Percentiles rank a stretch among this genome's conserved stretches.
These are phyloP conservation scores for Chrysocyon brachyurus DNA, from an alignment of 2,797 vertebrate species.

Conservation along the genomic window DNA sequence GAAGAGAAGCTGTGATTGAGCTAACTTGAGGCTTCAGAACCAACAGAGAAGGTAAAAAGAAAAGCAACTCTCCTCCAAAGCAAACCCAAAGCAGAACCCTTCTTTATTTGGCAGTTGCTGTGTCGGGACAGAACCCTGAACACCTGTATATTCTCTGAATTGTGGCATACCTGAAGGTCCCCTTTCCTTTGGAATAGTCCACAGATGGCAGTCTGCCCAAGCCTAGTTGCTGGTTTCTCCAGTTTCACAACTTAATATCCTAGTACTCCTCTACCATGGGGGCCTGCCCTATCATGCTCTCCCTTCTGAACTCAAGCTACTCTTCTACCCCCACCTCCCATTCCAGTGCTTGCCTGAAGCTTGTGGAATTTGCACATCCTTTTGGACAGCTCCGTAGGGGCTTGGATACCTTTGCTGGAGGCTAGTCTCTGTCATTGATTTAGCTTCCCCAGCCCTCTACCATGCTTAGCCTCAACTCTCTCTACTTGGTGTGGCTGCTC, in stretches of 20 bases:
- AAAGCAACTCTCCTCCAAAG: not conserved
- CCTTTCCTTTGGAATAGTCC: not conserved
- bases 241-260: not conserved
- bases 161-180: not conserved
- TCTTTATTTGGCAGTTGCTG: not conserved
- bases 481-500: not conserved
- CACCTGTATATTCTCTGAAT: not conserved
- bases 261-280: not conserved
- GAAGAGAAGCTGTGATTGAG: constrained; percentile 15
- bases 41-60: not conserved
- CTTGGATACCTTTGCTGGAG: not conserved
- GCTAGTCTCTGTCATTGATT: constrained; percentile 3
- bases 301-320: not conserved
- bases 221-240: not conserved
- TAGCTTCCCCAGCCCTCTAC: not conserved
- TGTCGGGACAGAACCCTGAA: not conserved
- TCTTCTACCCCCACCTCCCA: not conserved
- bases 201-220: not conserved
- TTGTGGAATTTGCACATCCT: not conserved
- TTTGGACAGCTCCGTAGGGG: not conserved
- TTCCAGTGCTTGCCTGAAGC: not conserved
- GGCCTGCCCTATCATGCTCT: not conserved
- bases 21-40: constrained; percentile 5
- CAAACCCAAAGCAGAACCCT: not conserved
- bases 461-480: not conserved